Conservation (phyloP, 2,888 invertebrate species). For the Lepeophtheirus nordmannii region DNA sequence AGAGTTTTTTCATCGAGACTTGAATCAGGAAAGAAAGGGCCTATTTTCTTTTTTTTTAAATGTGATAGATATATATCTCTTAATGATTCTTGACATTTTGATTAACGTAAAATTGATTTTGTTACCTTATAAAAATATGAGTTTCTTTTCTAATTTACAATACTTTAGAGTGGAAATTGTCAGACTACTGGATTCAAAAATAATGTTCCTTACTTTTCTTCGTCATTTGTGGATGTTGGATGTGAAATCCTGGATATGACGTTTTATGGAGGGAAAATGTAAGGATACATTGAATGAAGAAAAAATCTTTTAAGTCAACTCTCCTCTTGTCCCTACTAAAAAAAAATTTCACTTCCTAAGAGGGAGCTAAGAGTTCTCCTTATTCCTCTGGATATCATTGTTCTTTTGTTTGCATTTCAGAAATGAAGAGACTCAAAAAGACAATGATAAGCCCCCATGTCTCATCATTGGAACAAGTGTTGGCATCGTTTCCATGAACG, state of each 20-base stretch:
- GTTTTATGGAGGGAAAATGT: neutral
- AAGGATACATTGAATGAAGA: neutral
- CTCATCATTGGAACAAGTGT: neutral
- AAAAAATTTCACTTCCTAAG: neutral
- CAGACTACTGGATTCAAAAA: neutral
- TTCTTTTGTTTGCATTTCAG: neutral
- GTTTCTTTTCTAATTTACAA: too few relatives aligned
- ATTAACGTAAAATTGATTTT: too few relatives aligned
- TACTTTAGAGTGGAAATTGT: too few relatives aligned
- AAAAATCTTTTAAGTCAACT: neutral
- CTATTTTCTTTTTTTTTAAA: too few relatives aligned
- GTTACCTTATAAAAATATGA: too few relatives aligned
- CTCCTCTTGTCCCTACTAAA: neutral
- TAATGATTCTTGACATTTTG: too few relatives aligned
- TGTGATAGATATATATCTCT: too few relatives aligned
- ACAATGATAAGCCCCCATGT: neutral
- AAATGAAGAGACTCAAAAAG: neutral
- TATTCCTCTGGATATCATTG: too few relatives aligned
- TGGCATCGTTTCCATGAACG: neutral
- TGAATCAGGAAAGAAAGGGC: neutral
- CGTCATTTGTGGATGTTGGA: neutral
- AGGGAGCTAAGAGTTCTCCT: too few relatives aligned
- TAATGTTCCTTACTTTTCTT: constrained; percentile 4
- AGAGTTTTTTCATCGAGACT: neutral
- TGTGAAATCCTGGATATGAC: neutral